Evolutionary conservation across 2,113 vertebrate species (phyloP).

Genomic region (Hipposideros armiger): DNA sequence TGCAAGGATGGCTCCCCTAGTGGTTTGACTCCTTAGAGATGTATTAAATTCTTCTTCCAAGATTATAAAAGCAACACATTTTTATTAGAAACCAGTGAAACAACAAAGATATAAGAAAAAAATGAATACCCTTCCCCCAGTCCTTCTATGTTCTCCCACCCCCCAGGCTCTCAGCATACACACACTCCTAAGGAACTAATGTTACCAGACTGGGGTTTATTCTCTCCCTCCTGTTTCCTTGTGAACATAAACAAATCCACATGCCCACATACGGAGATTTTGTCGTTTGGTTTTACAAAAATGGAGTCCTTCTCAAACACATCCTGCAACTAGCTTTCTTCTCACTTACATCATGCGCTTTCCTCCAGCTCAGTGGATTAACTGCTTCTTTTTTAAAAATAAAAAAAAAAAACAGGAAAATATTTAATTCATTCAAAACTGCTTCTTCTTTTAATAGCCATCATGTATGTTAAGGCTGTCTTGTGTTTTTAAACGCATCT

Average conservation of each 20-base stretch:
- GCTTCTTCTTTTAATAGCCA: neutral
- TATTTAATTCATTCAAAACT: no score
- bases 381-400: no score
- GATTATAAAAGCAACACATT: neutral
- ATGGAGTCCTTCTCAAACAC: neutral
- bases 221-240: neutral
- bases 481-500: neutral
- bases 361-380: neutral
- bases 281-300: neutral
- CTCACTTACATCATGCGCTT: neutral
- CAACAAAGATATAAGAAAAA: neutral
- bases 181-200: neutral
- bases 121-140: neutral
- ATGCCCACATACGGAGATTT: neutral
- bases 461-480: neutral
- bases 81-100: neutral
- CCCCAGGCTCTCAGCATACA: neutral
- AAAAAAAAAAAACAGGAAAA: no score
- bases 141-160: fast-evolving
- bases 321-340: neutral
- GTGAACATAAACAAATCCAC: neutral
- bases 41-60: neutral
- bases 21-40: neutral
- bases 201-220: neutral
- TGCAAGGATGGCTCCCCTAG: neutral